Conservation (phyloP, 2,113 vertebrate species). For the Nothoprocta pentlandii region DNA sequence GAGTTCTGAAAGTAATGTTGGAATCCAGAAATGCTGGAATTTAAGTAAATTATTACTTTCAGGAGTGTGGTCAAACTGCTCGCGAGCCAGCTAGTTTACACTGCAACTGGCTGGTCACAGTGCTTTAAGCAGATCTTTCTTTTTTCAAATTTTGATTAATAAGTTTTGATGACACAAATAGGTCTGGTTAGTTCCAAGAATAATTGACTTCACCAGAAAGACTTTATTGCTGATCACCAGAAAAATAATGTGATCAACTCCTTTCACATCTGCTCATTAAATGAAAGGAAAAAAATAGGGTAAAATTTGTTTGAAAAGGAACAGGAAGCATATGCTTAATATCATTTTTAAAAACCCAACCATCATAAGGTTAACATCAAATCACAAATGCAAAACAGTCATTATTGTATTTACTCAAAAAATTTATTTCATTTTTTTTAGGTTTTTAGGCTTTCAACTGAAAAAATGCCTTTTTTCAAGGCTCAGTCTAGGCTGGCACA, state of each 20-base stretch:
- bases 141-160: slow-evolving; percentile 59
- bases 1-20: neutral
- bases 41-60: neutral
- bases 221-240: slow-evolving; percentile 58
- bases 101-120: neutral
- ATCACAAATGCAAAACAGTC: slow-evolving; percentile 67
- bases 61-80: neutral
- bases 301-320: slow-evolving; percentile 69
- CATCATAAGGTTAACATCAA: slow-evolving; percentile 68
- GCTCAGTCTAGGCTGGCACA: slow-evolving; percentile 10
- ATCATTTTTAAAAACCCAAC: slow-evolving; percentile 27
- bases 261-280: slow-evolving; percentile 70
- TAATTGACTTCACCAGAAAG: slow-evolving; percentile 52
- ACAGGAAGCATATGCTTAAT: slow-evolving; percentile 69
- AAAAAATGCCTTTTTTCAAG: slow-evolving; percentile 34
- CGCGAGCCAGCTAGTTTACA: neutral
- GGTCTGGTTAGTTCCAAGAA: slow-evolving; percentile 43
- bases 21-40: too few relatives aligned
- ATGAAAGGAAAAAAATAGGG: slow-evolving; percentile 12
- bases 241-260: slow-evolving; percentile 52
- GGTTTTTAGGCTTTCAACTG: slow-evolving; percentile 34
- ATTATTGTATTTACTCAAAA: slow-evolving; percentile 61
- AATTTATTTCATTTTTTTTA: neutral
- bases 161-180: slow-evolving; percentile 46
- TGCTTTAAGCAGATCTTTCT: neutral